Evolutionary conservation across 2,797 vertebrate species (phyloP), one percentile per base, ranked within the genome.

Genomic region (Octomys mimax): DNA sequence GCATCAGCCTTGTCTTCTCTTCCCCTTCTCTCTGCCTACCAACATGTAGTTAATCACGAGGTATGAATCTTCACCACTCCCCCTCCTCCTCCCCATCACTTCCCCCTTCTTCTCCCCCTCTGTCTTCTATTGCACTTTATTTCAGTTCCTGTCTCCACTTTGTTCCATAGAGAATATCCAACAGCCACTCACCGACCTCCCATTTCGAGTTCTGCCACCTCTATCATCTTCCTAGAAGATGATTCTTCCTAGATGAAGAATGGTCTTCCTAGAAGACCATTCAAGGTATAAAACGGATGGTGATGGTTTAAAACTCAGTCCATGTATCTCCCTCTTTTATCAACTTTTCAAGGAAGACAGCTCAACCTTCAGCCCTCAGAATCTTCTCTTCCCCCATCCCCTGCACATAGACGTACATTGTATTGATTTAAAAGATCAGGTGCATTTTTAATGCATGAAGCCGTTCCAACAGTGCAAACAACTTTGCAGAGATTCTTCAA

Each of bases 391-490:
- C 19, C 5, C 19, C 0, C 22, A 57, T 78, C 5, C 3, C 66
- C 46, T 73, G 21, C 42, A 71, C 46, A 22, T 73, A 91, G n/a
- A 42, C 11, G 84, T 75, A 33, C n/a, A 28, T 11, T 62, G 22
- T 71, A 79, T n/a, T 62, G 18, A 42, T 83, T 89, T 39, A 86
- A 91, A 33, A 39, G 52, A 6, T 42, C 24, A 91, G 18, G 66
- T 87, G n/a, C 46, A 39, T 24, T 26, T 89, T 93, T 95, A 73
- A 77, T 57, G 46, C 33, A 49, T 49, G 26, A 91, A 82, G 39
- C 81, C 62, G 71, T 78, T 49, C 6, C 3, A 46, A 54, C 10
- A 81, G 52, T 77, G 52, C 77, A 87, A 81, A 28, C 8, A 78
- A 18, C 26, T 33, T 78, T 57, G 36, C 33, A 73, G 24, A 86